A percentile compares a stretch with the other conserved stretches of the same genome.
Evolutionary conservation across 2,797 vertebrate genomes (phyloP).

Genomic region (Phalloptychus januarius): DNA sequence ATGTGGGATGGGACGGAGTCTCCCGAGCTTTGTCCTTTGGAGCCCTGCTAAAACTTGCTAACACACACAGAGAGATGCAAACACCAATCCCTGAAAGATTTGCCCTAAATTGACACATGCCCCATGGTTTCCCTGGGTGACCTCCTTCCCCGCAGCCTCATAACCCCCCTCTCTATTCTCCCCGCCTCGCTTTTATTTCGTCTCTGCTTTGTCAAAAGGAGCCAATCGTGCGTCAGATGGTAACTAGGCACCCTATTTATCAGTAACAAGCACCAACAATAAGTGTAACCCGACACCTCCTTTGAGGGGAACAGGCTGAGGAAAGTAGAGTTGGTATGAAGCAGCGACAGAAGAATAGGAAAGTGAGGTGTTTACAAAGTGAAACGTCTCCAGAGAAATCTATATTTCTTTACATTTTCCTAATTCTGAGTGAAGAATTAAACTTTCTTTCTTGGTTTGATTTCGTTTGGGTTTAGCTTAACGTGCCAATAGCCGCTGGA

Average conservation of each 20-base stretch:
- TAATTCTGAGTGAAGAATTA: not conserved
- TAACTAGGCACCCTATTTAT: constrained; percentile 89
- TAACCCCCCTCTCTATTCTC: constrained; percentile 14
- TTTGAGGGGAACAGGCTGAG: constrained; percentile 48
- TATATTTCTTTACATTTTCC: not conserved
- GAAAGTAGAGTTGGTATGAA: constrained; percentile 46
- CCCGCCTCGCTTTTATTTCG: constrained; percentile 4
- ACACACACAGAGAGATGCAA: constrained; percentile 25
- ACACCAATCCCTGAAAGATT: constrained; percentile 57
- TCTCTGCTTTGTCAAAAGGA: constrained; percentile 69
- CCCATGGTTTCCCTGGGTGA: constrained; percentile 84
- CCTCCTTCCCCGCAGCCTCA: not conserved
- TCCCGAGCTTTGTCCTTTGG: constrained; percentile 44
- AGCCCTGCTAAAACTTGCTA: constrained; percentile 39
- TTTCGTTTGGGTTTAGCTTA: not conserved
- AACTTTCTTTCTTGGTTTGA: too few relatives aligned
- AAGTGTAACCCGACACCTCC: constrained; percentile 79
- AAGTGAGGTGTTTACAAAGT: constrained; percentile 22
- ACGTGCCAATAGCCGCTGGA: not conserved
- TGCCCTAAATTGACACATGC: constrained; percentile 79
- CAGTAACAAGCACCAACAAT: constrained; percentile 93
- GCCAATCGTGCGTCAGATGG: constrained; percentile 78
- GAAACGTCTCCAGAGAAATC: not conserved
- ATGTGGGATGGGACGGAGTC: constrained; percentile 44
- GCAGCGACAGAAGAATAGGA: constrained; percentile 24